These are phyloP conservation scores for Ursus arctos DNA, from an alignment of 2,113 vertebrate species.

Conservation along the genomic window DNA sequence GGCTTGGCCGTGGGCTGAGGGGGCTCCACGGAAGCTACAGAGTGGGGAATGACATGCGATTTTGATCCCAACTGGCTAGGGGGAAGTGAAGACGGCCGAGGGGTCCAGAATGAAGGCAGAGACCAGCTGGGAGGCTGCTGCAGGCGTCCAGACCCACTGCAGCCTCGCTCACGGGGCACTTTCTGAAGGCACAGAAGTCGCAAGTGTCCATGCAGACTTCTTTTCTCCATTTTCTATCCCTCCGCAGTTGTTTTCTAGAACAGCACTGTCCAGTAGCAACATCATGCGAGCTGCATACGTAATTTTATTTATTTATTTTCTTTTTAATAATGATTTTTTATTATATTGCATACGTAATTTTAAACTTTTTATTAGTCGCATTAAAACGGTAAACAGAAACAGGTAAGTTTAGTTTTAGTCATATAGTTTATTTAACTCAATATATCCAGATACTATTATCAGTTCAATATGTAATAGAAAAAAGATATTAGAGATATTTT, in stretches of 20 bases:
- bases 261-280: background rate
- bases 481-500: slow-evolving; percentile 6
- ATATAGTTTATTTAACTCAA: background rate
- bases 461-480: background rate
- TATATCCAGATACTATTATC: background rate
- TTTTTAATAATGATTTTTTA: too few relatives aligned
- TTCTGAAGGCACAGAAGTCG: background rate
- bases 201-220: background rate
- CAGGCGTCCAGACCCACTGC: background rate
- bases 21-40: background rate
- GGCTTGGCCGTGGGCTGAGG: background rate
- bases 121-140: background rate
- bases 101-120: background rate
- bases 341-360: background rate
- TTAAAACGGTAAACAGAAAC: background rate
- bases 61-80: background rate
- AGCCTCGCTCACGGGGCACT: background rate
- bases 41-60: background rate
- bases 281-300: background rate
- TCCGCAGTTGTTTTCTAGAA: background rate
- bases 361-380: background rate
- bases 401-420: background rate
- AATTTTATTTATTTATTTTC: too few relatives aligned
- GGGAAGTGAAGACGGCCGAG: background rate
- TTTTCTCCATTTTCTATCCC: background rate